These are phyloP conservation scores for Watsonalla cultraria DNA, from an alignment of 2,888 invertebrate species.

Conservation along the genomic window DNA sequence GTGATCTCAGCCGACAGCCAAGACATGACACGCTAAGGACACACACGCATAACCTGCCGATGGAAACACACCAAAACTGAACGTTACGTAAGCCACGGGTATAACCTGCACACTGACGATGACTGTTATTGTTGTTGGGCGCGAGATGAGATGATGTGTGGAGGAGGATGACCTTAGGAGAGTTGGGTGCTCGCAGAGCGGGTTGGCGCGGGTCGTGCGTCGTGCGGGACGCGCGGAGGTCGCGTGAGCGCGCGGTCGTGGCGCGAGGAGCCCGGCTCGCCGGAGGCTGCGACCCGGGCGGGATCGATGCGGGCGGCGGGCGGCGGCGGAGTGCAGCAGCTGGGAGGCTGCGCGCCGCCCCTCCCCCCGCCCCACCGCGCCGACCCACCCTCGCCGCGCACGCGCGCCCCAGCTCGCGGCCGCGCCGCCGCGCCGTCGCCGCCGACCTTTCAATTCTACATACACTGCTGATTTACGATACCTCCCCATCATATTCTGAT, in stretches of 20 bases:
- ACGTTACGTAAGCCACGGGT: conserved; percentile 65
- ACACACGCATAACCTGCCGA: conserved; percentile 60
- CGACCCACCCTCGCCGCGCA: conserved; percentile 23
- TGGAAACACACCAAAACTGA: conserved; percentile 48
- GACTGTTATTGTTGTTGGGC: conserved; percentile 45
- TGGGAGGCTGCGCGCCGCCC: conserved; percentile 68
- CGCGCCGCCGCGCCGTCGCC: conserved; percentile 26
- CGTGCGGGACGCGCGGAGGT: conserved; percentile 46
- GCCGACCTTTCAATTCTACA: conserved; percentile 61
- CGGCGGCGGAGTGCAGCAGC: conserved; percentile 74
- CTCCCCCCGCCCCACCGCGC: conserved; percentile 26
- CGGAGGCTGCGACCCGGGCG: conserved; percentile 62
- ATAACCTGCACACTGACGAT: conserved; percentile 56
- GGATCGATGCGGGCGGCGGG: conserved; percentile 76
- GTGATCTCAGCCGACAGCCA: neutral
- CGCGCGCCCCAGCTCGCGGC: conserved; percentile 26
- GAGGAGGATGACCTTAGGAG: conserved; percentile 45
- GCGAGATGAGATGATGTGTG: conserved; percentile 51
- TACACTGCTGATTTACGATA: conserved; percentile 64
- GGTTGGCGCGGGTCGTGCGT: conserved; percentile 37
- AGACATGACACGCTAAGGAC: conserved; percentile 14
- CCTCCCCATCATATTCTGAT: conserved; percentile 34
- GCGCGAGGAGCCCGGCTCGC: conserved; percentile 51
- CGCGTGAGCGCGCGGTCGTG: conserved; percentile 49
- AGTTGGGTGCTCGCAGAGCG: conserved; percentile 41